A percentile compares a stretch with the other conserved stretches of the same genome.
Conservation (phyloP, 2,888 invertebrate species). For the Empis livida region DNA sequence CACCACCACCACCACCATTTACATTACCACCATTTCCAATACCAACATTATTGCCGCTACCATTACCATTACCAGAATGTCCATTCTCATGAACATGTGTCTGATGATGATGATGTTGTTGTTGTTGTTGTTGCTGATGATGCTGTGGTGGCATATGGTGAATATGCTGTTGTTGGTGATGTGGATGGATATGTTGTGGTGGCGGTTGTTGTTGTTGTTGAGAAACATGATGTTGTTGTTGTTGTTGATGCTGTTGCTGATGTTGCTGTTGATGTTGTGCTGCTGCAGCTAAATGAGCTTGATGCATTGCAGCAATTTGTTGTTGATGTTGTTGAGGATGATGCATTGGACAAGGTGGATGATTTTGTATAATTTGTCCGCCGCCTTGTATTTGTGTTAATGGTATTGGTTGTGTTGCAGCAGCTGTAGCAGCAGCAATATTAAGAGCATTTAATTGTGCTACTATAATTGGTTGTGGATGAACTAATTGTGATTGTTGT, state of each 20-base stretch:
- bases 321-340: constrained; percentile 29
- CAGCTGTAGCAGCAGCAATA: constrained; percentile 12
- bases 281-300: constrained; percentile 12
- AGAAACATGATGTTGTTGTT: background rate
- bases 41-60: constrained; percentile 1
- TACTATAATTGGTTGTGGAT: constrained; percentile 6
- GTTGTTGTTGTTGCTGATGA: constrained; percentile 15
- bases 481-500: constrained; percentile 1
- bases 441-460: constrained; percentile 11
- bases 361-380: background rate
- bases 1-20: constrained; percentile 17
- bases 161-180: constrained; percentile 14
- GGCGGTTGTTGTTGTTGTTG: no score
- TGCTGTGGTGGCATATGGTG: constrained; percentile 14
- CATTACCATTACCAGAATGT: constrained; percentile 9
- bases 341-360: constrained; percentile 26
- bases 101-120: constrained; percentile 18
- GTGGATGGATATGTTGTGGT: background rate
- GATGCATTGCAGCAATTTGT: constrained; percentile 32
- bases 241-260: constrained; percentile 6
- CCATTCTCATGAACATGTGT: constrained; percentile 18
- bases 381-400: background rate
- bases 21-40: constrained; percentile 15
- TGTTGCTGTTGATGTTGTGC: constrained; percentile 6
- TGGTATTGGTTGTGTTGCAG: background rate